These are phyloP conservation scores for Bursaphelenchus mucronatus DNA, from an alignment of 1,140 invertebrate genomes.

Conservation along the genomic window DNA sequence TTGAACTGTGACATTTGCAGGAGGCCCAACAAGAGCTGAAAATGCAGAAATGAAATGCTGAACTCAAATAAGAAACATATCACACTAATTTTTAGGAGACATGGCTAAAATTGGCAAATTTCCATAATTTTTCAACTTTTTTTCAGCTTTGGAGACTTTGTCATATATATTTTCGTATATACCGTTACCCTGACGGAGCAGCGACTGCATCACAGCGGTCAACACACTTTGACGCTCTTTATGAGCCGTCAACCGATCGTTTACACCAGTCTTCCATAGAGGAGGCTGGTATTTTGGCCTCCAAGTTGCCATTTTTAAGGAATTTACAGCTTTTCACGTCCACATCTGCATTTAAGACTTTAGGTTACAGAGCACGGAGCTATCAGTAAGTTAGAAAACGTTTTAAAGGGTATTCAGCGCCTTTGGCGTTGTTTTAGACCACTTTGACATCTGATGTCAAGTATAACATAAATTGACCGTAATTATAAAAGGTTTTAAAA, in stretches of 20 bases:
- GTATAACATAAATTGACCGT: too few relatives aligned
- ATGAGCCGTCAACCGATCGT: constrained; percentile 3
- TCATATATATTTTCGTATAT: constrained; percentile 17
- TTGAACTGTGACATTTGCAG: constrained; percentile 56
- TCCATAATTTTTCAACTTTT: constrained; percentile 12
- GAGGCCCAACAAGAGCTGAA: constrained; percentile 59
- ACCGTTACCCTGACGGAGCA: constrained; percentile 22
- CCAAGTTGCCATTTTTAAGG: constrained; percentile 10
- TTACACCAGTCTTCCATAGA: constrained; percentile 1
- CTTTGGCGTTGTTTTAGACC: too few relatives aligned
- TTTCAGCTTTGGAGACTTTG: not conserved
- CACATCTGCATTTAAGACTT: too few relatives aligned
- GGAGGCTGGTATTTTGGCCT: constrained; percentile 16
- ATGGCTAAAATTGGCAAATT: constrained; percentile 1
- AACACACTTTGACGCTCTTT: constrained; percentile 33
- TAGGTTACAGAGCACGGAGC: too few relatives aligned
- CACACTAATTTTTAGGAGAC: not conserved
- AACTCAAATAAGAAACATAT: not conserved
- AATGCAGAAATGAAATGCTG: not conserved
- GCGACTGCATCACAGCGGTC: constrained; percentile 45
- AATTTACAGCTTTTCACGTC: too few relatives aligned
- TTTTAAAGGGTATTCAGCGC: too few relatives aligned
- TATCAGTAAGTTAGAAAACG: too few relatives aligned
- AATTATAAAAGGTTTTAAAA: too few relatives aligned
- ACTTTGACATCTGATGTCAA: too few relatives aligned